A percentile compares a stretch with the other conserved stretches of the same genome.
Evolutionary conservation across 2,797 vertebrate species (phyloP).

Genomic region (Salarias fasciatus): DNA sequence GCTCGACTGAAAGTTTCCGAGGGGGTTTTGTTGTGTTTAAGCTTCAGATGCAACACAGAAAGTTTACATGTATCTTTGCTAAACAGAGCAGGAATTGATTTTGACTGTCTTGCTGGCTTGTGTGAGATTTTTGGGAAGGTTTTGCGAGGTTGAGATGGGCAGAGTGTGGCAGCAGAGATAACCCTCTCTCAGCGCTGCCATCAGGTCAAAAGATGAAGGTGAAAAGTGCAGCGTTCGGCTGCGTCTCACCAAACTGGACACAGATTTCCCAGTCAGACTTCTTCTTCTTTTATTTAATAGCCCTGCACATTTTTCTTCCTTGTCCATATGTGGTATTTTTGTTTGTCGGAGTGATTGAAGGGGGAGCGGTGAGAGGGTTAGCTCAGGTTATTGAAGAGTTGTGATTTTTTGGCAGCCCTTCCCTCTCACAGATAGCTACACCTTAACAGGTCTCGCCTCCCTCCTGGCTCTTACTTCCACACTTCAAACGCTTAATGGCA

Average conservation of each 20-base stretch:
- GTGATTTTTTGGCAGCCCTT: slow-evolving; percentile 49
- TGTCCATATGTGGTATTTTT: slow-evolving; percentile 10
- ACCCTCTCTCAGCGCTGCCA: too few species aligned
- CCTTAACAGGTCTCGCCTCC: slow-evolving; percentile 57
- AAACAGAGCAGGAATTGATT: slow-evolving; percentile 10
- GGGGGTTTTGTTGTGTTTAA: too few species aligned
- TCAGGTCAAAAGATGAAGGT: slow-evolving; percentile 3
- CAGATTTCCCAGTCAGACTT: slow-evolving; percentile 5
- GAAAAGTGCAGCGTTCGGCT: slow-evolving; percentile 9
- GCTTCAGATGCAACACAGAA: too few species aligned
- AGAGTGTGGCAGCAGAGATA: neutral
- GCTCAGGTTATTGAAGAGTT: slow-evolving; percentile 45
- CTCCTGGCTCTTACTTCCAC: slow-evolving; percentile 49
- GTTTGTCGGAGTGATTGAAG: neutral
- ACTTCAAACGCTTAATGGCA: slow-evolving; percentile 64
- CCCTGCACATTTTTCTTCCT: slow-evolving; percentile 25
- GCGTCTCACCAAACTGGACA: slow-evolving; percentile 8
- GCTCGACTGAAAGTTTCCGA: slow-evolving; percentile 18
- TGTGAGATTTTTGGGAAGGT: slow-evolving; percentile 13
- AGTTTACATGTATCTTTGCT: too few species aligned
- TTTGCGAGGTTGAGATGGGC: slow-evolving; percentile 18
- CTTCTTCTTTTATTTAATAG: slow-evolving; percentile 6
- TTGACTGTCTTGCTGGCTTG: slow-evolving; percentile 27
- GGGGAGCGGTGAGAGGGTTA: too few species aligned
- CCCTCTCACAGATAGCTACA: slow-evolving; percentile 52